phyloP scores from a whole-genome alignment of 2,888 invertebrate genomes.

The Rotaria macrura region DNA sequence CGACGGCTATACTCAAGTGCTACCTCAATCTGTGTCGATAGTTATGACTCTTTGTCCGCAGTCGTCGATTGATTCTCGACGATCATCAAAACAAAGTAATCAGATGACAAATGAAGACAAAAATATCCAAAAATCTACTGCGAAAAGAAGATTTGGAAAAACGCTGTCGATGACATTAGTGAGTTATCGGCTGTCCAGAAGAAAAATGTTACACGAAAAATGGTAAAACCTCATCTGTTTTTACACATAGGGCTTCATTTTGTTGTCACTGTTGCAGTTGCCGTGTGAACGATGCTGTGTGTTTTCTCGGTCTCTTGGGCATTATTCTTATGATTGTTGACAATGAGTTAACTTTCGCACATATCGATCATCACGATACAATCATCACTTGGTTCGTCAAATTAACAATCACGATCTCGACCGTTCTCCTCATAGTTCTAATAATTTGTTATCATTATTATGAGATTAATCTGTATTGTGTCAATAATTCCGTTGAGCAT shows the following conservation, averaged over 20 bases:
- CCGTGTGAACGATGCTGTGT: conserved; percentile 38
- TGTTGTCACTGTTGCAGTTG: background rate
- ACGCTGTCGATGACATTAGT: background rate
- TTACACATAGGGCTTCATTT: background rate
- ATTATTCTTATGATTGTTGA: conserved; percentile 45
- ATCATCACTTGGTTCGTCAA: conserved; percentile 41
- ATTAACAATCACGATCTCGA: conserved; percentile 42
- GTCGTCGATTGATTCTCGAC: too few relatives aligned
- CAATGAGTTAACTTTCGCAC: conserved; percentile 41
- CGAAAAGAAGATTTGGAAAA: background rate
- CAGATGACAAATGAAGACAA: too few relatives aligned
- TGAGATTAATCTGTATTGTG: conserved; percentile 44
- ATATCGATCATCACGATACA: conserved; percentile 37
- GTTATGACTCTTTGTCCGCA: too few relatives aligned
- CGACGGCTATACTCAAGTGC: too few relatives aligned
- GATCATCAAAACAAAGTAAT: too few relatives aligned
- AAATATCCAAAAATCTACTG: background rate
- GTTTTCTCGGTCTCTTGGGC: conserved; percentile 43
- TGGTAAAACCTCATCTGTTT: background rate
- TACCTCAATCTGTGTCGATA: too few relatives aligned
- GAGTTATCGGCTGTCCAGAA: background rate
- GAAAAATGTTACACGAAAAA: background rate
- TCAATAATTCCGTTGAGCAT: conserved; percentile 46
- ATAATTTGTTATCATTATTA: conserved; percentile 43
- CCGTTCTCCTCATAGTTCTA: conserved; percentile 42